Evolutionary conservation across 2,888 invertebrate species (phyloP).

Genomic region (Eupeodes latifasciatus): DNA sequence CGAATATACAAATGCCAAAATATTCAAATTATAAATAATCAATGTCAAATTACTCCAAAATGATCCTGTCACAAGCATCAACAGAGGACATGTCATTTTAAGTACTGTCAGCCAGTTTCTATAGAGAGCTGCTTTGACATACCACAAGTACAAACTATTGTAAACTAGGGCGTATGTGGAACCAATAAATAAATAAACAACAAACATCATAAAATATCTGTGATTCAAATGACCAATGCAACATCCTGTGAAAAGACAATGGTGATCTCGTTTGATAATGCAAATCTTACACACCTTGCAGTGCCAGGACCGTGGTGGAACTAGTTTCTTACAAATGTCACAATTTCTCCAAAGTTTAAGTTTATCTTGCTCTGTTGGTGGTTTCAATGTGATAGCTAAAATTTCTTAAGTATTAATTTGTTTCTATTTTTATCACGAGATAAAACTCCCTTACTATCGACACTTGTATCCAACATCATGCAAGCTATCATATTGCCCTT

Average conservation of each 20-base stretch:
- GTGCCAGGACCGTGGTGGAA: constrained; percentile 95
- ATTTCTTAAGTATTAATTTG: constrained; percentile 32
- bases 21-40: constrained; percentile 89
- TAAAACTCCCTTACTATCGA: constrained; percentile 84
- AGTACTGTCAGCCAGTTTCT: constrained; percentile 85
- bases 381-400: constrained; percentile 74
- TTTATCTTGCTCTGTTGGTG: constrained; percentile 81
- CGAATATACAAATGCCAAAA: constrained; percentile 88
- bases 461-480: constrained; percentile 91
- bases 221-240: constrained; percentile 95
- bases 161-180: constrained; percentile 89
- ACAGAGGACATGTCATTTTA: constrained; percentile 90
- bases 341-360: constrained; percentile 89
- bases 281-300: constrained; percentile 93
- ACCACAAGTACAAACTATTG: constrained; percentile 88
- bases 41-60: constrained; percentile 88
- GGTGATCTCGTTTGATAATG: constrained; percentile 92
- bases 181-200: constrained; percentile 89
- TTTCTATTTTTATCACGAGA: neutral
- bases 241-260: constrained; percentile 94
- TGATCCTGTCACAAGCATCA: constrained; percentile 88
- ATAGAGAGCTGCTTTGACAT: constrained; percentile 78
- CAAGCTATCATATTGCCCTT: constrained; percentile 91
- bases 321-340: constrained; percentile 88
- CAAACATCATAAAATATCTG: constrained; percentile 92